Evolutionary conservation across 30 jellyfish, hydroid and myxozoan genomes (phyloP), one percentile per base, ranked within the genome.

Genomic region (Nemopilema nomurai): DNA sequence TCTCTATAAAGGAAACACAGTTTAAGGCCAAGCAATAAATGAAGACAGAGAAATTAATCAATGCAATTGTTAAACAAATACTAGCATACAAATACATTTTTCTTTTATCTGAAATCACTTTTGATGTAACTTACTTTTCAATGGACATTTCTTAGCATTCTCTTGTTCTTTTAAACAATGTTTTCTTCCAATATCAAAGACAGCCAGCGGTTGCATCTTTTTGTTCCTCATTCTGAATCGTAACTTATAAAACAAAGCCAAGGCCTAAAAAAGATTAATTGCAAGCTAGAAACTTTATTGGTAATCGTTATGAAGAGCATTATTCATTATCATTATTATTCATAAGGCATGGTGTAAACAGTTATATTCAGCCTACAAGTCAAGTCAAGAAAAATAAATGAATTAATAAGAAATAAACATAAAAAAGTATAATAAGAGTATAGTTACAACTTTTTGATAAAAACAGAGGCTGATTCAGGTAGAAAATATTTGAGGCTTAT

Each of bases 181-280:
- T 50, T 64, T 69, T 23, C 74, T 65, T 51, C 31, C 64, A 20
- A 71, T 28, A 51, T 83, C 85, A 71, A 83, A 83, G 1, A 83
- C 77, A 1, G 81, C 33, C 33, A 70, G 85, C 6, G 86, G 74
- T 23, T 71, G 91, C 18, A 83, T 20, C 74, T 83, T 83, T 53
- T 71, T 83, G 86, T 72, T 83, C 27, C 91, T 71, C 91, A 83
- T 83, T 20, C 1, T 67, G 19, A 41, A 3, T 3, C 13, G 57
- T 13, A 41, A 41, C 9, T 41, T 3, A 6, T 13, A 41, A 13
- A 41, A 41, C 57, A 41, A 17, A 9, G 18, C 7, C 8, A 69
- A 4, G 4, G 8, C 16, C 74, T 3, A 19, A 20, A 20, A 64
- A 18, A 21, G 6, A 20, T 25, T n/a, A n/a, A n/a, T n/a, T n/a